phyloP scores from a whole-genome alignment of 1,140 invertebrate species.

The Drepana arcuata region DNA sequence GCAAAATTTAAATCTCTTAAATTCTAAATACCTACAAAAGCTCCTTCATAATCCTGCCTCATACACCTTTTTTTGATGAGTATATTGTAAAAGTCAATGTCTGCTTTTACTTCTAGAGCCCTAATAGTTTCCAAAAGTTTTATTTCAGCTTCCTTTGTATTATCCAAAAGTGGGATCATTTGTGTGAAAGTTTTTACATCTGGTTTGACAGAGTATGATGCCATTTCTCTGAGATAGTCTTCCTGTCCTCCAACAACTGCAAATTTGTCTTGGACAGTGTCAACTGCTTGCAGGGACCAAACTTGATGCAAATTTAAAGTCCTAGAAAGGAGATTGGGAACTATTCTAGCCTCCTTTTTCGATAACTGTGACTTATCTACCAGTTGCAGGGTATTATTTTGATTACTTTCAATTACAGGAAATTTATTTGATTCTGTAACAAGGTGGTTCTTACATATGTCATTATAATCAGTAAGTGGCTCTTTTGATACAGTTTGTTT shows the following conservation, averaged over 20 bases:
- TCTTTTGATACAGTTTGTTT: not conserved
- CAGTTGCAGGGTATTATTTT: conserved; percentile 11
- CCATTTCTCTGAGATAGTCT: conserved; percentile 84
- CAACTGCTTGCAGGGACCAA: conserved; percentile 71
- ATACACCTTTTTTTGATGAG: conserved; percentile 85
- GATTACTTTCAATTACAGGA: conserved; percentile 7
- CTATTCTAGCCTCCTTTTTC: conserved; percentile 17
- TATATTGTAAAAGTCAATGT: conserved; percentile 89
- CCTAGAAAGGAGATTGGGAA: conserved; percentile 75
- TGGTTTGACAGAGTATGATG: conserved; percentile 76
- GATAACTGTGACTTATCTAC: conserved; percentile 6
- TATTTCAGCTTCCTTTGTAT: conserved; percentile 77
- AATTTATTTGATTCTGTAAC: conserved; percentile 4
- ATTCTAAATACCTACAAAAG: conserved; percentile 77
- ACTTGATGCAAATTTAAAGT: conserved; percentile 73
- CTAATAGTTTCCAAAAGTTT: conserved; percentile 76
- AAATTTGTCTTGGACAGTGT: conserved; percentile 77
- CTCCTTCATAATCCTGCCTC: conserved; percentile 76
- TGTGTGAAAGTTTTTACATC: conserved; percentile 86
- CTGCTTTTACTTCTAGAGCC: conserved; percentile 74
- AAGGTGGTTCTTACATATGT: too few species aligned
- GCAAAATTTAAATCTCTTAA: not conserved
- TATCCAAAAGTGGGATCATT: conserved; percentile 81
- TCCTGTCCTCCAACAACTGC: conserved; percentile 84
- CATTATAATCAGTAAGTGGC: too few species aligned